These are phyloP conservation scores for Galaxea fascicularis DNA, from an alignment of 92 coral and sea anemone genomes.

Conservation along the genomic window DNA sequence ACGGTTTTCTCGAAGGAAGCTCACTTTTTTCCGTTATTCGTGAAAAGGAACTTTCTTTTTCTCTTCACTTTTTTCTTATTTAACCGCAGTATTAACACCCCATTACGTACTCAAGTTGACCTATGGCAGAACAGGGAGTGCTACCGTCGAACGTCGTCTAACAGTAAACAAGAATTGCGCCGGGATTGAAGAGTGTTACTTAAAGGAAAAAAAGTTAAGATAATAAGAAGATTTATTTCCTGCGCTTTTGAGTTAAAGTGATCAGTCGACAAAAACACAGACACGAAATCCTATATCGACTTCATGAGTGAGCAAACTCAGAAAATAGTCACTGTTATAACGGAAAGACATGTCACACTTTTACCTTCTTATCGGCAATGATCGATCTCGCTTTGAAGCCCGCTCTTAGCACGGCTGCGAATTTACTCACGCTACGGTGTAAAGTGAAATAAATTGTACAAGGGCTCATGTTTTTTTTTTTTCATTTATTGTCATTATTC, in stretches of 20 bases:
- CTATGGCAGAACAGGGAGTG: background rate
- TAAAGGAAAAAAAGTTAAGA: background rate
- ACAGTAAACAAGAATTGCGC: background rate
- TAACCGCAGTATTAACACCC: background rate
- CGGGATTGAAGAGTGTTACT: background rate
- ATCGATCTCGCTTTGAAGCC: background rate
- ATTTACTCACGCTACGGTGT: too few species aligned
- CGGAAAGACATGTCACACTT: background rate
- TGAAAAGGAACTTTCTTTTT: background rate
- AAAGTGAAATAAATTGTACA: too few species aligned
- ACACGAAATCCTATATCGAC: slow-evolving; percentile 26
- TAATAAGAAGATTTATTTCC: slow-evolving; percentile 15
- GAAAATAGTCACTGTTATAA: background rate
- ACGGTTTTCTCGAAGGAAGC: background rate
- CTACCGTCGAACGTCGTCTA: background rate
- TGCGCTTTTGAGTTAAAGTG: background rate
- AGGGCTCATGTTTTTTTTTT: background rate
- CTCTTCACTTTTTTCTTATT: background rate
- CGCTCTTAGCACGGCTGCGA: too few species aligned
- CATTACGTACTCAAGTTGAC: background rate
- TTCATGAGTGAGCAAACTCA: slow-evolving; percentile 21
- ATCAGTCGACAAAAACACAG: background rate
- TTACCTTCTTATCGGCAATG: background rate
- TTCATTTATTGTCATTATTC: background rate
- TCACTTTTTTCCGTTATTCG: too few species aligned